phyloP scores from a whole-genome alignment of 2,797 vertebrate genomes.

The Amblyraja radiata region DNA sequence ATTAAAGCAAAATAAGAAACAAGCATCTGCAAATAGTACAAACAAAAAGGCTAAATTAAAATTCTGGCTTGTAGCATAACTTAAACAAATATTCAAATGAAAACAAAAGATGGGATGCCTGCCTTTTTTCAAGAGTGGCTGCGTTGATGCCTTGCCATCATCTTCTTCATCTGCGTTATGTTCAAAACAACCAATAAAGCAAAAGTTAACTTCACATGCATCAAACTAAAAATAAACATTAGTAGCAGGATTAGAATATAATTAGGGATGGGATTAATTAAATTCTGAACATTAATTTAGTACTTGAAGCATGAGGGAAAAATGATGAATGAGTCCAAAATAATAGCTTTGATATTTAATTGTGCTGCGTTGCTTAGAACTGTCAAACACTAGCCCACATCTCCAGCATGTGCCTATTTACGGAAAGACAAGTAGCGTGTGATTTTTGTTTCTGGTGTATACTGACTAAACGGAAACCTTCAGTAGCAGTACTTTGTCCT shows the following conservation, averaged over 20 bases:
- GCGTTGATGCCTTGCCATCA: slow-evolving; percentile 83
- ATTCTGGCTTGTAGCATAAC: slow-evolving; percentile 25
- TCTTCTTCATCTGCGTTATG: slow-evolving; percentile 84
- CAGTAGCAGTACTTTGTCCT: neutral
- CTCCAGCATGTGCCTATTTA: neutral
- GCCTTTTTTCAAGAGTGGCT: slow-evolving; percentile 98
- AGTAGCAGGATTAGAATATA: slow-evolving; percentile 5
- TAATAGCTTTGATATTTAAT: neutral
- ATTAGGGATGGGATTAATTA: neutral
- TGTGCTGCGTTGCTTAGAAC: neutral
- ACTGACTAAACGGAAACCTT: neutral
- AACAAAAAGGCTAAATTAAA: slow-evolving; percentile 43
- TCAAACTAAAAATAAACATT: slow-evolving; percentile 27
- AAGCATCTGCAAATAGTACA: slow-evolving; percentile 41
- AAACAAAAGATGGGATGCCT: slow-evolving; percentile 74
- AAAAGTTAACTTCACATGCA: slow-evolving; percentile 59
- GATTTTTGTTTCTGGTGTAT: neutral
- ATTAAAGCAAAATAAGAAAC: slow-evolving; percentile 43
- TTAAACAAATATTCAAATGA: slow-evolving; percentile 48
- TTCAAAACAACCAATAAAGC: slow-evolving; percentile 63
- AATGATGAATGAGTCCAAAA: neutral
- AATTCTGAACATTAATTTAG: neutral
- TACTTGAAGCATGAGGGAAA: neutral
- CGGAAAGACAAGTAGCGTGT: neutral
- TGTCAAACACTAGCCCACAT: no score